These are phyloP conservation scores for Gopherus evgoodei DNA, from an alignment of 2,113 vertebrate species.

Conservation along the genomic window DNA sequence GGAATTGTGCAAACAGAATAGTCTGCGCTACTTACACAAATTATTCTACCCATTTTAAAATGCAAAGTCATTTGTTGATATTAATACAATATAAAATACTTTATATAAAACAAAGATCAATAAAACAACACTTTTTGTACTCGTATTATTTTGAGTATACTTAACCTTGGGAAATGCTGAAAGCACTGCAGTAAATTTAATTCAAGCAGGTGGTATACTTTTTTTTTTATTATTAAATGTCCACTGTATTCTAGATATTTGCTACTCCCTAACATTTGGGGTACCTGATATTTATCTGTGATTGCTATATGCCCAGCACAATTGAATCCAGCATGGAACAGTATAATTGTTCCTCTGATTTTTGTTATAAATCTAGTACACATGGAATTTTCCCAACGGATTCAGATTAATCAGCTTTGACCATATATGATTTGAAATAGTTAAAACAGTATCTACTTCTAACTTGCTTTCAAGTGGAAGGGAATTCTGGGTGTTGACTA, in stretches of 20 bases:
- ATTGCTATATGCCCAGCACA: background rate
- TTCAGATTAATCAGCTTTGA: background rate
- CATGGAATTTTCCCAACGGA: background rate
- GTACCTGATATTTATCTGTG: background rate
- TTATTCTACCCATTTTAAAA: background rate
- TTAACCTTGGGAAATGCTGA: background rate
- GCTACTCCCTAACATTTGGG: background rate
- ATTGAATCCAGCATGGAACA: rapidly evolving
- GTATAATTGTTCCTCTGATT: background rate
- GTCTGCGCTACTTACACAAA: background rate
- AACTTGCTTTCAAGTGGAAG: background rate
- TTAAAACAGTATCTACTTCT: background rate
- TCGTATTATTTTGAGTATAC: background rate
- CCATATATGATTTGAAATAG: background rate
- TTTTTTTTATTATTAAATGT: background rate
- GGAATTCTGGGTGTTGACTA: background rate
- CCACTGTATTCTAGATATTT: background rate
- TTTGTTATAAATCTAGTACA: background rate
- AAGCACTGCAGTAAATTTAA: background rate
- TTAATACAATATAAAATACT: background rate
- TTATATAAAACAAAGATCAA: background rate
- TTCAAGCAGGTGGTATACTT: background rate
- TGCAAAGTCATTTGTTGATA: background rate
- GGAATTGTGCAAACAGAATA: rapidly evolving
- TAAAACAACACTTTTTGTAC: background rate